A percentile compares a stretch with the other conserved stretches of the same genome.
These are phyloP conservation scores for Rhabditoides inermis DNA, from an alignment of 2,888 invertebrate species.

Conservation along the genomic window DNA sequence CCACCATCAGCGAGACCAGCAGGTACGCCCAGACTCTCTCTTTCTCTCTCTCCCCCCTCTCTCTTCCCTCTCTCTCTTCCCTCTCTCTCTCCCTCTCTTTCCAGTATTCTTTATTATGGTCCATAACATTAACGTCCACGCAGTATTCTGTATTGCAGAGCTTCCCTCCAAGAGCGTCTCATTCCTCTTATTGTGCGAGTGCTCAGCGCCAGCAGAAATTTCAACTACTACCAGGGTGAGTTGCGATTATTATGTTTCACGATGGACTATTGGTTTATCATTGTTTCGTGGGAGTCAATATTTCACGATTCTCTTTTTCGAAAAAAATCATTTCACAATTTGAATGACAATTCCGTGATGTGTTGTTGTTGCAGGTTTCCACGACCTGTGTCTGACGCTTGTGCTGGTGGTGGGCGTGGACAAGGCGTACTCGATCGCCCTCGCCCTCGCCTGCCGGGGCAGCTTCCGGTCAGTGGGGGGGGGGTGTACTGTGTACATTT, in stretches of 20 bases:
- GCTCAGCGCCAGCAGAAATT: constrained; percentile 36
- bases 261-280: neutral
- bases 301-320: constrained; percentile 2
- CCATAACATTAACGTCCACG: too few species aligned
- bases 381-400: constrained; percentile 48
- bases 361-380: constrained; percentile 39
- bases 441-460: constrained; percentile 19
- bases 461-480: too few species aligned
- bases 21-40: constrained; percentile 20
- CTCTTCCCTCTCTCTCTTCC: too few species aligned
- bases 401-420: constrained; percentile 39
- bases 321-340: neutral
- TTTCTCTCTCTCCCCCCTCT: too few species aligned
- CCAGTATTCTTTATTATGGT: neutral
- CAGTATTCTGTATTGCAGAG: too few species aligned
- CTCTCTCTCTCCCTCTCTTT: too few species aligned
- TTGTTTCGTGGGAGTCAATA: neutral
- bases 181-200: constrained; percentile 49
- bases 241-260: neutral
- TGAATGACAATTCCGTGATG: neutral
- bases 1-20: constrained; percentile 43
- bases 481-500: too few species aligned
- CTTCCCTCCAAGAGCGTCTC: constrained; percentile 32
- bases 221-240: constrained; percentile 51
- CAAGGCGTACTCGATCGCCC: constrained; percentile 23